Evolutionary conservation across 2,888 invertebrate genomes (phyloP).

Genomic region (Drosophila cracens): DNA sequence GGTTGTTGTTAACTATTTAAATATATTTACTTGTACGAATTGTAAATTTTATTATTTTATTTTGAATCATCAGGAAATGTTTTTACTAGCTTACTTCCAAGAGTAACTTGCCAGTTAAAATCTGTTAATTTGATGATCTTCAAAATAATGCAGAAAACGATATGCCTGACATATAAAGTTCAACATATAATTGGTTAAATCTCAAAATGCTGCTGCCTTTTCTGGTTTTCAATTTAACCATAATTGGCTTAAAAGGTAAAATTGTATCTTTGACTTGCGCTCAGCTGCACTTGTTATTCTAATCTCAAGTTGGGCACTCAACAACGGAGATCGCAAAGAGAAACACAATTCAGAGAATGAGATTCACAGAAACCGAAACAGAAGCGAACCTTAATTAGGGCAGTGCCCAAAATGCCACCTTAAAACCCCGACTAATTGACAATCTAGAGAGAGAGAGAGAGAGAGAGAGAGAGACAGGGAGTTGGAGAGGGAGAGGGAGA

Average conservation of each 20-base stretch:
- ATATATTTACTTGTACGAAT: neutral
- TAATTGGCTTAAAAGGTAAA: slow-evolving; percentile 2
- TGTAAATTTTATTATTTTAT: neutral
- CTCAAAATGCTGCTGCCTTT: neutral
- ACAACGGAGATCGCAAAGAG: neutral
- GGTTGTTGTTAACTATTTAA: neutral
- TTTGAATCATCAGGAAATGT: neutral
- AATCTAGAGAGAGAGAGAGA: slow-evolving; percentile 5
- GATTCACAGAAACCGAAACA: slow-evolving; percentile 15
- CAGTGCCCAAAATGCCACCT: slow-evolving; percentile 52
- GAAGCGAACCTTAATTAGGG: slow-evolving; percentile 58
- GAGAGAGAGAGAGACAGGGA: neutral
- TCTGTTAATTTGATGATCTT: neutral
- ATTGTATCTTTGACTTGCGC: slow-evolving; percentile 6
- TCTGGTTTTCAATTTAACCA: neutral
- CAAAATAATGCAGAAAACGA: neutral
- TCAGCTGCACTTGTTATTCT: slow-evolving; percentile 17
- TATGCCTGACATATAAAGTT: neutral
- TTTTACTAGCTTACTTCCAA: neutral
- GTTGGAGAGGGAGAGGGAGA: neutral
- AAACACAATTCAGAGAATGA: neutral
- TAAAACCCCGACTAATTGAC: slow-evolving; percentile 44
- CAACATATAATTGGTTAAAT: neutral
- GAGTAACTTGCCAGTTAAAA: neutral
- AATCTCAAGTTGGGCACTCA: slow-evolving; percentile 4